Conservation (phyloP, 64 coral and sea anemone species). For the Anthopleura sola region DNA sequence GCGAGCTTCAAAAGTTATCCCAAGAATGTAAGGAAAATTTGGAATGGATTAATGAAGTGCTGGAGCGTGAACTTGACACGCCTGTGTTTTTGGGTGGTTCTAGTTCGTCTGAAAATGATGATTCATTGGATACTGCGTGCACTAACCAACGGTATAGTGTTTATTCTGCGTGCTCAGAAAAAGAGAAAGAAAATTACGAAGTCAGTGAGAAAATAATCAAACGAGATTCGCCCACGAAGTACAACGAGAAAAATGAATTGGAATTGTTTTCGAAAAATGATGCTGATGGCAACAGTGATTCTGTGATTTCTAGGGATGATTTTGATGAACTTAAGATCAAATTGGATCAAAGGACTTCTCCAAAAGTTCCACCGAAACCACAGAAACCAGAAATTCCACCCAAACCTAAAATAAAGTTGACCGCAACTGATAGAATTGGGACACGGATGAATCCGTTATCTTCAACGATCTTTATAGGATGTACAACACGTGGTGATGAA, state of each 20-base stretch:
- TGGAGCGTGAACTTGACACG: constrained; percentile 57
- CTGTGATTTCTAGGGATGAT: neutral
- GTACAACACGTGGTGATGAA: neutral
- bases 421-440: neutral
- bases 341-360: neutral
- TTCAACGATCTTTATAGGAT: neutral
- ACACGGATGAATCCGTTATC: neutral
- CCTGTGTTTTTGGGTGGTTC: constrained; percentile 9
- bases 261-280: constrained; percentile 19
- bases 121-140: neutral
- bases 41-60: constrained; percentile 71
- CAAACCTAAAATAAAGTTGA: neutral
- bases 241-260: neutral
- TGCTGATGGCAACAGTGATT: neutral
- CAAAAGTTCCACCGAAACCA: neutral
- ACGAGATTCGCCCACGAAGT: constrained; percentile 43
- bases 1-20: constrained; percentile 61
- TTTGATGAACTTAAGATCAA: constrained; percentile 2
- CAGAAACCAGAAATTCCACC: neutral
- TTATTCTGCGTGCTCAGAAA: constrained; percentile 52
- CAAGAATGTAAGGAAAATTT: constrained; percentile 69
- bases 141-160: constrained; percentile 30
- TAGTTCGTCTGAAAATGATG: constrained; percentile 21
- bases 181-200: constrained; percentile 73
- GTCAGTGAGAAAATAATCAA: constrained; percentile 62